Evolutionary conservation across 2,888 invertebrate species (phyloP).

Genomic region (Seladonia tumulorum): DNA sequence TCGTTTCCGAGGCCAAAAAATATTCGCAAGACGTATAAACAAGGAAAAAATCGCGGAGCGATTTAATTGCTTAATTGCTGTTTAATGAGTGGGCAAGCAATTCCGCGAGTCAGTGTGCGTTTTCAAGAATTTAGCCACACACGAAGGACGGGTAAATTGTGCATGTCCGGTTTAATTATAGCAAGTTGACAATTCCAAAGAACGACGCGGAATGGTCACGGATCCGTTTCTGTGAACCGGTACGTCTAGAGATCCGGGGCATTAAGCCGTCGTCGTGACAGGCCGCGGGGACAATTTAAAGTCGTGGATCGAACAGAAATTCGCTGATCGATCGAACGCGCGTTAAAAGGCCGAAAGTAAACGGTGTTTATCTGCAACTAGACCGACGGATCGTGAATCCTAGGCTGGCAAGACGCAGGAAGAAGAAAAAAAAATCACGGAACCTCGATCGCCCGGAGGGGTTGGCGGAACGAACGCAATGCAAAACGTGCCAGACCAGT

Average conservation of each 20-base stretch:
- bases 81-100: background rate
- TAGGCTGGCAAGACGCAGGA: constrained; percentile 9
- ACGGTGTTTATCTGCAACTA: constrained; percentile 30
- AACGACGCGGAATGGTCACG: constrained; percentile 12
- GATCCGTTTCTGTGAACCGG: background rate
- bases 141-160: background rate
- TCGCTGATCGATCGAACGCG: constrained; percentile 35
- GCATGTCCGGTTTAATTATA: constrained; percentile 1
- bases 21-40: background rate
- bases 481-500: constrained; percentile 72
- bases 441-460: constrained; percentile 52
- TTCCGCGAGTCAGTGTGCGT: background rate
- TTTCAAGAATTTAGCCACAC: background rate
- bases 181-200: background rate
- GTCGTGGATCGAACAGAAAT: background rate
- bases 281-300: background rate
- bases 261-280: constrained; percentile 7
- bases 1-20: background rate
- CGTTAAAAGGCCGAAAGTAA: constrained; percentile 16
- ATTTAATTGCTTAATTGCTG: background rate
- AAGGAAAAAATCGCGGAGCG: background rate
- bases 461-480: constrained; percentile 59
- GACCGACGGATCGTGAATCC: constrained; percentile 49
- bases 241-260: background rate
- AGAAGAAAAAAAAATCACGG: constrained; percentile 42